These are phyloP conservation scores for Felis chaus DNA, from an alignment of 2,113 vertebrate genomes.

Conservation along the genomic window DNA sequence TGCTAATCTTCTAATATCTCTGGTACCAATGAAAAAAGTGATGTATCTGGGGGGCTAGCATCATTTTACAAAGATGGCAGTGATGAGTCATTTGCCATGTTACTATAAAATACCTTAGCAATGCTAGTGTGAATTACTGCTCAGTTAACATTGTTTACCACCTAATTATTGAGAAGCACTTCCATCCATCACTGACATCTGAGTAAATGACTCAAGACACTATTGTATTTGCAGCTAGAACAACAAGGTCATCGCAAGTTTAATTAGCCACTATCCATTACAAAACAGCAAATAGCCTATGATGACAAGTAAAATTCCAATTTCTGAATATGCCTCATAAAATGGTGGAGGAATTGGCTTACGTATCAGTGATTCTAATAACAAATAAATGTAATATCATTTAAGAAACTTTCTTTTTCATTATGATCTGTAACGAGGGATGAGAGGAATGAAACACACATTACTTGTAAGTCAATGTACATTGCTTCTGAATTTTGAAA, in stretches of 20 bases:
- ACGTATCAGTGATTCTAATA: slow-evolving; percentile 17
- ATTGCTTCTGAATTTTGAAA: slow-evolving; percentile 32
- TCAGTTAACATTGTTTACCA: slow-evolving; percentile 79
- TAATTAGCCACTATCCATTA: slow-evolving; percentile 76
- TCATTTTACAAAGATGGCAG: slow-evolving; percentile 50
- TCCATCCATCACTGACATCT: slow-evolving; percentile 72
- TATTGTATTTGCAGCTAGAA: slow-evolving; percentile 72
- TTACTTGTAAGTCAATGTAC: background rate
- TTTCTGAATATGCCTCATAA: slow-evolving; percentile 61
- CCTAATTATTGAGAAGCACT: slow-evolving; percentile 77
- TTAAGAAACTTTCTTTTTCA: slow-evolving; percentile 1
- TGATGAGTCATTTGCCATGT: slow-evolving; percentile 44
- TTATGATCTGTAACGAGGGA: background rate
- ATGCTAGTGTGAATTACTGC: slow-evolving; percentile 71
- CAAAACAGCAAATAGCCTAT: slow-evolving; percentile 55
- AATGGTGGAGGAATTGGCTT: slow-evolving; percentile 20
- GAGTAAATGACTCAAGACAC: slow-evolving; percentile 75
- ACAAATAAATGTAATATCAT: slow-evolving; percentile 35
- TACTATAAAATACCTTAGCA: slow-evolving; percentile 66
- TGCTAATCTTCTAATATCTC: slow-evolving; percentile 41
- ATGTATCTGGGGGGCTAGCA: slow-evolving; percentile 1
- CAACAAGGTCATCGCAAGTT: slow-evolving; percentile 79
- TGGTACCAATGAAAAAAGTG: slow-evolving; percentile 19
- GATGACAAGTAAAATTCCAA: slow-evolving; percentile 50
- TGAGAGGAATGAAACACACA: slow-evolving; percentile 30